phyloP scores from a whole-genome alignment of 1,140 invertebrate genomes.

The Drosophila tropicalis region DNA sequence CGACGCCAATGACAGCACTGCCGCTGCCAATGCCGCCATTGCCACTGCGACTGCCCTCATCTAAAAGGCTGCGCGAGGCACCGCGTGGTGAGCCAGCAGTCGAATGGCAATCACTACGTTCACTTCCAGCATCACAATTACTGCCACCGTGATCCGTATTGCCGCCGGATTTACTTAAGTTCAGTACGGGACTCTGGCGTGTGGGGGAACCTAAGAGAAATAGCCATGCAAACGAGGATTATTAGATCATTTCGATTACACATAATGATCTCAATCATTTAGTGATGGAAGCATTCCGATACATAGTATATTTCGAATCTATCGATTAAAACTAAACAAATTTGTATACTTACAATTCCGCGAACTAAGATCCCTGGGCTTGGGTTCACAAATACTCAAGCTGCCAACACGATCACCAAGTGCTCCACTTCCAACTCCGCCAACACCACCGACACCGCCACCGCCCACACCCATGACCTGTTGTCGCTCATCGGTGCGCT shows the following conservation, averaged over 20 bases:
- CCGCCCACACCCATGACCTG: constrained; percentile 85
- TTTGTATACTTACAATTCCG: constrained; percentile 89
- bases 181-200: constrained; percentile 94
- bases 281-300: too few relatives aligned
- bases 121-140: constrained; percentile 85
- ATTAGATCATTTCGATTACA: neutral
- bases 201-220: constrained; percentile 89
- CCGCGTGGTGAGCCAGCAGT: constrained; percentile 83
- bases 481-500: constrained; percentile 87
- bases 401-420: constrained; percentile 84
- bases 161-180: constrained; percentile 92
- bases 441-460: constrained; percentile 78
- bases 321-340: neutral
- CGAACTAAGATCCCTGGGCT: constrained; percentile 91
- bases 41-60: constrained; percentile 83
- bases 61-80: constrained; percentile 58
- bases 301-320: neutral
- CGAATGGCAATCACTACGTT: constrained; percentile 84
- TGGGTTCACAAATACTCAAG: constrained; percentile 85
- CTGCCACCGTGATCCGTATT: constrained; percentile 84
- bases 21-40: constrained; percentile 83
- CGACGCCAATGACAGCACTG: constrained; percentile 84
- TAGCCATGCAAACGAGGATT: too few relatives aligned
- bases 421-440: constrained; percentile 26
- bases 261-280: neutral